Conservation (phyloP, 2,797 vertebrate species). For the Perodicticus potto region DNA sequence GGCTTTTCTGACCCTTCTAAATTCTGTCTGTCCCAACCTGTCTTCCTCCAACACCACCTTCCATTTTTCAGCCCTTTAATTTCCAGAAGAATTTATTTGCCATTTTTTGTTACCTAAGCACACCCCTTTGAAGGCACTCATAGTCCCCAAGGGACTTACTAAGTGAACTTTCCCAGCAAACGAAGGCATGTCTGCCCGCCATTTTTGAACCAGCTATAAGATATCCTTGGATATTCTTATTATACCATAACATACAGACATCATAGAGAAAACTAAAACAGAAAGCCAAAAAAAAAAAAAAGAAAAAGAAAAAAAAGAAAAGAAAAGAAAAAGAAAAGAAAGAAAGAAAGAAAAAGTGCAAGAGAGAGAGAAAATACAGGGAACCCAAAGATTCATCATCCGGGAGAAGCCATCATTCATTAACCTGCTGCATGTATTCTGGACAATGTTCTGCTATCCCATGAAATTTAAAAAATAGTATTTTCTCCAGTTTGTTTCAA, state of each 20-base stretch:
- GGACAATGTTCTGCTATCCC: neutral
- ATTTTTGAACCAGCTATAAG: neutral
- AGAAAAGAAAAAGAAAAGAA: neutral
- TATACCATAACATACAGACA: neutral
- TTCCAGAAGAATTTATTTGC: neutral
- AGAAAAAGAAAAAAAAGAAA: neutral
- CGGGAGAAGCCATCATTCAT: neutral
- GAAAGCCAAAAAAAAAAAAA: neutral
- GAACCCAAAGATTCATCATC: neutral
- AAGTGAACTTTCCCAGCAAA: neutral
- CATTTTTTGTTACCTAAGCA: neutral
- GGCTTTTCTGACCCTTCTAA: neutral
- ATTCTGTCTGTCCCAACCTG: neutral
- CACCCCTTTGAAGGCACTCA: neutral
- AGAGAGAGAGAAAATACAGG: neutral
- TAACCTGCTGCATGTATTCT: neutral
- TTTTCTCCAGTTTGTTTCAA: neutral
- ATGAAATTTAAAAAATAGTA: neutral
- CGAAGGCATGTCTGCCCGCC: neutral
- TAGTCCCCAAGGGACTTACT: neutral
- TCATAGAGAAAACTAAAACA: neutral
- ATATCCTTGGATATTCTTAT: neutral
- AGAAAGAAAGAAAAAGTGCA: no score
- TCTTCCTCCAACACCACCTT: accelerated
- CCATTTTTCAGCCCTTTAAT: neutral